Base-by-base conservation (phyloP, 2,888 invertebrate genomes). In the Pyralis farinalis region DNA sequence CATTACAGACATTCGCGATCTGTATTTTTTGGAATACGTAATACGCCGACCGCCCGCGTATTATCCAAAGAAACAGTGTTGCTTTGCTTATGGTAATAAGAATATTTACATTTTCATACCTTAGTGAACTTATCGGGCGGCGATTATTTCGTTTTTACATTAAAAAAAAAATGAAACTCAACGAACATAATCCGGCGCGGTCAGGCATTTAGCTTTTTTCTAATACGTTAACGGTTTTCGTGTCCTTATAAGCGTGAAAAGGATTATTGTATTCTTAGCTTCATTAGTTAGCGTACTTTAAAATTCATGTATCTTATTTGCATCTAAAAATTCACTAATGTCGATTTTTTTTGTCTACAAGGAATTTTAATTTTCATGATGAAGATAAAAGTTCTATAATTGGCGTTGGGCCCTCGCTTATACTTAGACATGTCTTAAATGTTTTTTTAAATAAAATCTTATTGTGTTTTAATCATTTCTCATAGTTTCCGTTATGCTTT, bases 81-180 rank as follows among this genome's bases (percentile, higher is more conserved):
- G 30, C n/a, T 25, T 16, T 16, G 16, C 16, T 25, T 25, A 39
- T 39, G 39, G 9, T 39, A 39, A 39, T 39, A 33, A 10, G 27
- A 20, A 2, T 29, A 38, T 38, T 39, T 28, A 39, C 39, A 33
- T 33, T 39, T 37, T 39, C 39, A 39, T 33, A 39, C 27, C 3
- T 25, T 7, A 27, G 16, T 39, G 39, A 27, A 39, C 33, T 37
- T 22, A 32, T 25, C 25, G 33, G 10, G 1, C 12, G 4, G 39
- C 33, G 39, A 39, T 39, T 39, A 34, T 39, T 38, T 39, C 27
- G 16, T 33, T 11, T 21, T 25, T 31, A 2, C 11, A 27, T 8
- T 16, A 27, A 33, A 28, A 39, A 28, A 39, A 27, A 27, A 16
- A 21, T 33, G 12, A 38, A 38, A 32, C 38, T 2, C 16, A 39